Base-by-base conservation (phyloP, 2,888 invertebrate genomes). In the Brachyopa scutellaris region DNA sequence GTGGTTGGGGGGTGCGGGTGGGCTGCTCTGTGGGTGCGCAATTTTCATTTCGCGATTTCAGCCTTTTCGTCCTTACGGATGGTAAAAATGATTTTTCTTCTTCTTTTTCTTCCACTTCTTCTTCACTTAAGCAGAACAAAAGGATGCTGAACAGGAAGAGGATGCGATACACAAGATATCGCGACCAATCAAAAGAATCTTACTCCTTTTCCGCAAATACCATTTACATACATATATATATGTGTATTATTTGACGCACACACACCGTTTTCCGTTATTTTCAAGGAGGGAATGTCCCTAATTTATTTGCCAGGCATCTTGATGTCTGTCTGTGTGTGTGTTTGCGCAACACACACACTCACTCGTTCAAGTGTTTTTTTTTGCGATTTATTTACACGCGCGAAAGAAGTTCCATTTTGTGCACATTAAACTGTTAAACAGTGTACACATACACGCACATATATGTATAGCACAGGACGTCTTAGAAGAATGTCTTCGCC, bases 161-260 rank as follows among this genome's bases (percentile, higher is more conserved):
- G 15, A 70, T 36, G 45, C 33, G 31, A 36, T 55, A 17, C 7
- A 62, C 11, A 62, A 19, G 62, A 72, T 77, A 64, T 64, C 69
- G 80, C 80, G 80, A 80, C 80, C 80, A 80, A 80, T 80, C 80
- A 80, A 80, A 80, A 69, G 80, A 76, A 80, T 77, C 77, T 62
- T 51, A 47, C 73, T 57, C 29, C 45, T 38, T 62, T 78, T 51
- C 23, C 13, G 42, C 19, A 33, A 40, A 4, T 15, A 13, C 47
- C 9, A 13, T 4, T n/a, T 8, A 8, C 15, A 9, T 9, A 4
- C 3, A 11, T 2, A 5, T 42, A n/a, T 51, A 7, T 59, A 15
- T n/a, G 26, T 3, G 21, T 23, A 40, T 17, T 21, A 7, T 21
- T 15, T 38, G n/a, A 57, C 77, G 49, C 62, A 78, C 40, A 69